phyloP scores from a whole-genome alignment of 1,140 invertebrate genomes.

The Drosophila ironensis region DNA sequence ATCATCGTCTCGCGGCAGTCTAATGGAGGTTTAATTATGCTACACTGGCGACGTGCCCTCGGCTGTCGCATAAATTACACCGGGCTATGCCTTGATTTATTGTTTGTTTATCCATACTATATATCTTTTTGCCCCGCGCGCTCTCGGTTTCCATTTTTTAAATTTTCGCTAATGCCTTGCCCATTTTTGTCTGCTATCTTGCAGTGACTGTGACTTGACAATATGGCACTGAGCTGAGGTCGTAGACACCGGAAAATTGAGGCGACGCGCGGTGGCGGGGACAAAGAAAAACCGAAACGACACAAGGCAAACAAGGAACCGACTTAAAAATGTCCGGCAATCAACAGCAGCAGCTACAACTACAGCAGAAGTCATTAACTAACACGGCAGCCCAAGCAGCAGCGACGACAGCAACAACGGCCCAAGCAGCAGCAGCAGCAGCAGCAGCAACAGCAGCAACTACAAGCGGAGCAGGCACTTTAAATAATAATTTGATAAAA shows the following conservation, averaged over 20 bases:
- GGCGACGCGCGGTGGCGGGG: slow-evolving; percentile 7
- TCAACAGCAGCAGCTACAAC: slow-evolving; percentile 63
- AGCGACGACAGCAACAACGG: slow-evolving; percentile 14
- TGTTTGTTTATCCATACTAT: slow-evolving; percentile 11
- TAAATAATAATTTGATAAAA: slow-evolving; percentile 73
- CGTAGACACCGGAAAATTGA: slow-evolving; percentile 44
- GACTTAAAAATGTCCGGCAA: slow-evolving; percentile 72
- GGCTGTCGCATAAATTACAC: slow-evolving; percentile 64
- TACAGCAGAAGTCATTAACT: slow-evolving; percentile 24
- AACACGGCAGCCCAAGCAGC: slow-evolving; percentile 20
- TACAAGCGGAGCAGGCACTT: slow-evolving; percentile 53
- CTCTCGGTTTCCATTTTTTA: background rate
- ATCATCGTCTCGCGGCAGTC: slow-evolving; percentile 57
- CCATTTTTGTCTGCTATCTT: slow-evolving; percentile 37
- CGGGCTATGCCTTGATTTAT: slow-evolving; percentile 62
- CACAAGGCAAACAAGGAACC: slow-evolving; percentile 63
- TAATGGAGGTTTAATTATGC: slow-evolving; percentile 75
- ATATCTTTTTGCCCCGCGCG: slow-evolving; percentile 10
- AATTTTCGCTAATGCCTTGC: slow-evolving; percentile 45
- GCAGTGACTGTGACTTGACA: slow-evolving; percentile 49
- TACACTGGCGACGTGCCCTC: slow-evolving; percentile 47
- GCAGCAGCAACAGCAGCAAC: slow-evolving; percentile 25
- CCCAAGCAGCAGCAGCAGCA: slow-evolving; percentile 20
- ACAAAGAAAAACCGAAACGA: slow-evolving; percentile 29
- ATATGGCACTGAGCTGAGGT: slow-evolving; percentile 48